Base-by-base conservation (phyloP, 1,140 invertebrate species). In the fruit fly (Drosophila melanogaster) region DNA sequence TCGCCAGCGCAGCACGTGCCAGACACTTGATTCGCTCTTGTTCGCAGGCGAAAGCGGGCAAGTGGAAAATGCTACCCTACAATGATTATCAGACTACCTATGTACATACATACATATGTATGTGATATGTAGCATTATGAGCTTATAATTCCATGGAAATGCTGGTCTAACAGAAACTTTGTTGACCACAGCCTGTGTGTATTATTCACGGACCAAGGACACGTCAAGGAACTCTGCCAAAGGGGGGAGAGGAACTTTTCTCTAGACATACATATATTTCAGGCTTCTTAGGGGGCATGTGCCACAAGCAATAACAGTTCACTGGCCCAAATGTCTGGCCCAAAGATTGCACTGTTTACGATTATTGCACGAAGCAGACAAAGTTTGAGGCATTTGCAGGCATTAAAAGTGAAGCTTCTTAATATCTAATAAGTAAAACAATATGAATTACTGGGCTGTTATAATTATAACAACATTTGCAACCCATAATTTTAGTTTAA, bases 281-380 rank as follows among this genome's bases (percentile, higher is more conserved):
- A 43, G 37, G 26, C 24, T 47, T n/a, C n/a, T 57, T 57, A 22
- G n/a, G 14, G 14, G 17, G 10, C 43, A 22, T 40, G 33, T 26
- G 46, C 44, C 38, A 17, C 6, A 56, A 38, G 62, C 46, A 35
- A 43, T 50, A 62, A 35, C 38, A 56, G 79, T 84, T 83, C 80
- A 79, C 64, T 84, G 80, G 62, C 80, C 75, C 37, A 41, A 30
- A 49, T 30, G 79, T 70, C 80, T 79, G 44, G 56, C 41, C 43
- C 70, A n/a, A 14, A 33, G 47, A 65, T 59, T 61, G 50, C 43
- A 22, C 40, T 60, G 61, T 79, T 69, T 79, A 60, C 46, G 64
- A 64, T 57, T 71, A 47, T 67, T 69, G 44, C 26, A 49, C 38
- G 74, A 51, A 30, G n/a, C 55, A 79, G 54, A 79, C 46, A 26